Conservation (phyloP, 2,797 vertebrate species). For the Astyanax mexicanus region DNA sequence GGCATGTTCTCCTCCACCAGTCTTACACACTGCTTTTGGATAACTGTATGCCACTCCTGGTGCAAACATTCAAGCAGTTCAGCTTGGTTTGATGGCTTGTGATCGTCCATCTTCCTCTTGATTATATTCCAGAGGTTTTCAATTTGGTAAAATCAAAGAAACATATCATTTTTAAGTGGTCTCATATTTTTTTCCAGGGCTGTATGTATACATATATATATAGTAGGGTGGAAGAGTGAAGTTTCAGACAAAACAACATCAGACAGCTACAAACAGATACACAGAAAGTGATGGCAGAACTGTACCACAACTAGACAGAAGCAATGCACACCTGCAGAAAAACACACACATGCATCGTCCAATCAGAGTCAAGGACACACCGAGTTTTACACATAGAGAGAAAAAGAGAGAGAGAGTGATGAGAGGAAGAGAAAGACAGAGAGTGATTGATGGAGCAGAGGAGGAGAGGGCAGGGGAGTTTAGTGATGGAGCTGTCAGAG, state of each 20-base stretch:
- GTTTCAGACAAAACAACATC: neutral
- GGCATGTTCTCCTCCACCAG: too few species aligned
- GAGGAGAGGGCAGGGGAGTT: constrained; percentile 66
- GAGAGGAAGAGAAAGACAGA: constrained; percentile 33
- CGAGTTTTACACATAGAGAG: neutral
- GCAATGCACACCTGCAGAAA: neutral
- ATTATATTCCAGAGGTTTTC: too few species aligned
- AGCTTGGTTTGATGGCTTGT: too few species aligned
- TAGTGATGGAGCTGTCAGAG: constrained; percentile 77
- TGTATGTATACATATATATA: too few species aligned
- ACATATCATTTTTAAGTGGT: too few species aligned
- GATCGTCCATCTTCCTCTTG: too few species aligned
- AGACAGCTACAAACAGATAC: neutral
- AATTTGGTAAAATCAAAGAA: too few species aligned
- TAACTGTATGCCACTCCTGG: too few species aligned
- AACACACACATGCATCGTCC: neutral
- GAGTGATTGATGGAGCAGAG: constrained; percentile 18
- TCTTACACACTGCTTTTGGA: too few species aligned
- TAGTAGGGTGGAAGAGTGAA: too few species aligned
- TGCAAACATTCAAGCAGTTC: too few species aligned
- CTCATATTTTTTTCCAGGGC: too few species aligned
- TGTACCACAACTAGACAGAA: neutral
- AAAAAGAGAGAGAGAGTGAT: constrained; percentile 11
- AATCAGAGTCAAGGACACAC: neutral
- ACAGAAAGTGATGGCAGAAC: neutral